Conservation (phyloP, 2,113 vertebrate species). For the Sisor rabdophorus region DNA sequence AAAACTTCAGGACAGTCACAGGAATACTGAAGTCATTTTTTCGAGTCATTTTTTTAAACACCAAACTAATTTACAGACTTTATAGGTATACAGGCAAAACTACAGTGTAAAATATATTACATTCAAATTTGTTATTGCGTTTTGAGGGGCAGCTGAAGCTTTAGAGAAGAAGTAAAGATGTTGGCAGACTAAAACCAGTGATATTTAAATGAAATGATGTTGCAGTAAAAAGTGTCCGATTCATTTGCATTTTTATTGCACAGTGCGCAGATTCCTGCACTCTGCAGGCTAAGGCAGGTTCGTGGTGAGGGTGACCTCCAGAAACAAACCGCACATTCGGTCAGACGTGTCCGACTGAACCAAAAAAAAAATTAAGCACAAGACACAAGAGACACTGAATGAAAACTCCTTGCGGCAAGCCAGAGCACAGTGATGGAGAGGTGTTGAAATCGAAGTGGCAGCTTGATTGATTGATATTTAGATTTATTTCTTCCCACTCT, state of each 20-base stretch:
- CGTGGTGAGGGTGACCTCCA: constrained; percentile 52
- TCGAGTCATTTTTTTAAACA: no score
- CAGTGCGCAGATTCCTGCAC: constrained; percentile 28
- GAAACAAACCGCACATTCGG: constrained; percentile 53
- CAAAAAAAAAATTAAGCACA: no score
- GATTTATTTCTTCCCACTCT: no score
- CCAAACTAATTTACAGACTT: no score
- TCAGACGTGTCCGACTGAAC: constrained; percentile 49
- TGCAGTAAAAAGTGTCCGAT: neutral
- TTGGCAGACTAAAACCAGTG: constrained; percentile 45
- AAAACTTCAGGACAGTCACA: no score
- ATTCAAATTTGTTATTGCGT: no score
- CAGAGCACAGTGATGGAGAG: constrained; percentile 51
- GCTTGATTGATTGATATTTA: constrained; percentile 41
- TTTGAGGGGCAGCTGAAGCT: constrained; percentile 45
- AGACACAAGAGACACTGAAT: constrained; percentile 39
- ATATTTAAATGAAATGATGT: neutral
- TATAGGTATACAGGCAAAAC: no score
- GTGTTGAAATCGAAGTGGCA: constrained; percentile 65
- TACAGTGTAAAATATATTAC: no score
- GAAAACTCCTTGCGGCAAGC: constrained; percentile 51
- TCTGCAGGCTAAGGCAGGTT: constrained; percentile 22
- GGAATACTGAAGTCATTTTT: no score
- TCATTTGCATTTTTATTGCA: constrained; percentile 34
- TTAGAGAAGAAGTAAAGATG: constrained; percentile 38